Evolutionary conservation across 1,140 invertebrate genomes (phyloP), one percentile per base, ranked within the genome.

Genomic region (Drosophila baimaii): DNA sequence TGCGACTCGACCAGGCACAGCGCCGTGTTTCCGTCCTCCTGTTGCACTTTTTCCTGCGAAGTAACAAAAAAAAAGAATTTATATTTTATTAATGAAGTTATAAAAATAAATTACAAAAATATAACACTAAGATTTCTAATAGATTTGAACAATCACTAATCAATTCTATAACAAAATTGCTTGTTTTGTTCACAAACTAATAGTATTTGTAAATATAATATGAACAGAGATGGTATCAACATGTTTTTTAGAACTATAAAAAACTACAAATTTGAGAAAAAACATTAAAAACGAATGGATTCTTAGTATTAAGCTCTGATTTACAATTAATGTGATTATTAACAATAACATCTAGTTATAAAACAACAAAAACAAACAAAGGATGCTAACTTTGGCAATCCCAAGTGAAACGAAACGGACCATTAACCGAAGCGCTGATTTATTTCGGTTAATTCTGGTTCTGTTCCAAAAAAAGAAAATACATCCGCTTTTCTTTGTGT

Each of bases 61-160:
- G n/a, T n/a, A n/a, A n/a, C n/a, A n/a, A n/a, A n/a, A n/a, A n/a
- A 13, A 17, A 19, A 21, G 6, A 31, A 6, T 31, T 54, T n/a
- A 51, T 13, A 35, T 37, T 27, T 21, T 3, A 13, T 23, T 0
- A 15, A 25, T 9, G 5, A 27, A 17, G n/a, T n/a, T n/a, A n/a
- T n/a, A n/a, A 17, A 25, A 47, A n/a, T 25, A 27, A 15, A 25
- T 10, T 6, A 12, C 8, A 5, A 8, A n/a, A 25, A 10, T 10
- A 10, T n/a, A 27, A n/a, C n/a, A 47, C 23, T 47, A 15, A 47
- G 27, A 23, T 47, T 27, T 27, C 46, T 47, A 46, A 46, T 46
- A 7, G 21, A n/a, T 27, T 17, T 49, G 9, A 13, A 23, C 43
- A 47, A 31, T 51, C 25, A 51, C n/a, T 6, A 7, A 13, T n/a